Evolutionary conservation across 2,888 invertebrate species (phyloP).

Genomic region (Leptarthrus brevirostris): DNA sequence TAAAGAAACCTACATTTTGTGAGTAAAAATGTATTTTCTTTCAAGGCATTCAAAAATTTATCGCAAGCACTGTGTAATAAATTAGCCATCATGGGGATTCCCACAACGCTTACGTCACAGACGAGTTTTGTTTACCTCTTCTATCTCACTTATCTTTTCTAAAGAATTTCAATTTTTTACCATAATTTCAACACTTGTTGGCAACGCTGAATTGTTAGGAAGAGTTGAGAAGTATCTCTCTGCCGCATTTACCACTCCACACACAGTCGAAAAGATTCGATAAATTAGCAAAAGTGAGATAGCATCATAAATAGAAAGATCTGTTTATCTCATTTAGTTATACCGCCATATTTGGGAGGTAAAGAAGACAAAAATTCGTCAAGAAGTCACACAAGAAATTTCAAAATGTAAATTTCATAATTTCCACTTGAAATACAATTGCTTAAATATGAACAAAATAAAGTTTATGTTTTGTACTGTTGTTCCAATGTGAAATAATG

Average conservation of each 20-base stretch:
- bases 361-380: constrained; percentile 49
- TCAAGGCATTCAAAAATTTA: no score
- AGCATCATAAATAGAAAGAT: not conserved
- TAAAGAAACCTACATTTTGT: no score
- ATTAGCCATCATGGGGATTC: no score
- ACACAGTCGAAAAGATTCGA: not conserved
- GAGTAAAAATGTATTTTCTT: no score
- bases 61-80: no score
- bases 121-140: no score
- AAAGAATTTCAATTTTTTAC: not conserved
- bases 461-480: constrained; percentile 3
- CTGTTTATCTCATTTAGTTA: constrained; percentile 41
- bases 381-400: constrained; percentile 6
- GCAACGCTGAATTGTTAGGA: constrained; percentile 11
- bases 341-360: constrained; percentile 54
- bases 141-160: no score
- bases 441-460: constrained; percentile 12
- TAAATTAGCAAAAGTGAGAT: constrained; percentile 13
- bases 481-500: constrained; percentile 9
- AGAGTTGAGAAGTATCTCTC: not conserved
- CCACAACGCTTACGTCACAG: no score
- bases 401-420: constrained; percentile 45
- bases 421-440: constrained; percentile 20
- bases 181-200: constrained; percentile 29
- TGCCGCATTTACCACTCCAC: not conserved